Conservation (phyloP, 2,113 vertebrate species). For the Tinamus guttatus region DNA sequence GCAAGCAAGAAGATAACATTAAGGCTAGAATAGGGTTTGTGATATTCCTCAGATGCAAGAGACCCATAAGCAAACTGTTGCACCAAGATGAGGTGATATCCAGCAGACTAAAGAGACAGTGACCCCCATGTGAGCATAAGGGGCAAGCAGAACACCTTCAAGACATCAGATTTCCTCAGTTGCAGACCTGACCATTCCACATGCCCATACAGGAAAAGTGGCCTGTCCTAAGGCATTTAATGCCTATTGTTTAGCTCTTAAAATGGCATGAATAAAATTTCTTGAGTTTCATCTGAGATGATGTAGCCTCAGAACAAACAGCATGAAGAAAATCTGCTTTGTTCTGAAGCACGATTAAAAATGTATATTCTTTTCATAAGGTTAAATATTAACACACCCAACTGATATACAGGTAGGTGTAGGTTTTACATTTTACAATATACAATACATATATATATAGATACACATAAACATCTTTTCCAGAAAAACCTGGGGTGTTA, state of each 20-base stretch:
- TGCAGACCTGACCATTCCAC: not conserved
- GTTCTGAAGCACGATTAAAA: not conserved
- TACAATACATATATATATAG: not conserved
- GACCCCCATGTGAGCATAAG: not conserved
- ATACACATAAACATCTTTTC: not conserved
- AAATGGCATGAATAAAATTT: not conserved
- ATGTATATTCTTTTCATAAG: not conserved
- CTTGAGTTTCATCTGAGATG: not conserved
- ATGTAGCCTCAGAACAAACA: not conserved
- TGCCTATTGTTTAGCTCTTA: not conserved
- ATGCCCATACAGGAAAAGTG: not conserved
- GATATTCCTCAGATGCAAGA: not conserved
- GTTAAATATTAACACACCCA: slow-evolving; percentile 3
- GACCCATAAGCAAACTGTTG: not conserved
- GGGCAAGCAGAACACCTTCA: not conserved
- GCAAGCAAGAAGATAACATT: not conserved
- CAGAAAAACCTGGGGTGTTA: not conserved
- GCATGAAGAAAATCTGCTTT: not conserved
- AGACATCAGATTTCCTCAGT: not conserved
- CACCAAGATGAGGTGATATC: not conserved
- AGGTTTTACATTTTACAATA: not conserved
- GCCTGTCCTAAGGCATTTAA: not conserved
- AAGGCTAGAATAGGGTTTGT: not conserved
- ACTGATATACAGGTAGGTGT: not conserved
- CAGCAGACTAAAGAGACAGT: not conserved